These are phyloP conservation scores for Drosophila greeni DNA, from an alignment of 2,888 invertebrate species.

Conservation along the genomic window DNA sequence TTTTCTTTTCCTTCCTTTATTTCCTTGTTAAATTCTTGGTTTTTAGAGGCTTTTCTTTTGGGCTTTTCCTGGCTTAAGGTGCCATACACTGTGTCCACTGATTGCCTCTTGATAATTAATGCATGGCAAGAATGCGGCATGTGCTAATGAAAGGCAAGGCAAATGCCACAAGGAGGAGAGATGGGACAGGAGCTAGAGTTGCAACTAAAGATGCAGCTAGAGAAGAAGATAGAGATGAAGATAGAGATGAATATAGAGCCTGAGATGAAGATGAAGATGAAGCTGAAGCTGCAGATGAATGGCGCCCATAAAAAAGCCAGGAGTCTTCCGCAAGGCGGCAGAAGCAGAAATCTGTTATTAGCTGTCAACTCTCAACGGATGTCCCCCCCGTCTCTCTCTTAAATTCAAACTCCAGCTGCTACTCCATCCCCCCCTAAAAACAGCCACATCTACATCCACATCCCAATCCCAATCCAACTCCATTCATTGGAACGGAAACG, in stretches of 20 bases:
- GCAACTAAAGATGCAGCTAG: neutral
- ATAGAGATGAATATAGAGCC: conserved; percentile 1
- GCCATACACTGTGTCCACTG: conserved; percentile 27
- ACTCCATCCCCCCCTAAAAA: too few species aligned
- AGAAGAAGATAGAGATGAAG: neutral
- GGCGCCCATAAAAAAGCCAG: conserved; percentile 39
- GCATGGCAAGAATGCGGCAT: conserved; percentile 67
- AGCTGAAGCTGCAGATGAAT: conserved; percentile 6
- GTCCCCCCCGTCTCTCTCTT: conserved; percentile 3
- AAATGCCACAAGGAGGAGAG: conserved; percentile 26
- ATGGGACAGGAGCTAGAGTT: neutral
- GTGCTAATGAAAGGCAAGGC: conserved; percentile 54
- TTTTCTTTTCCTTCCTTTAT: conserved; percentile 42
- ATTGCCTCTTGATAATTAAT: conserved; percentile 74
- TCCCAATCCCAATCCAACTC: neutral
- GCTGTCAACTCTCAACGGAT: conserved; percentile 23
- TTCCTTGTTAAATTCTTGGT: neutral
- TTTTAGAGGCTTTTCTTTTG: neutral
- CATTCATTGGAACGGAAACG: conserved; percentile 57
- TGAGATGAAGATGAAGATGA: neutral
- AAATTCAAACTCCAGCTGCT: neutral
- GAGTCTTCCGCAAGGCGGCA: conserved; percentile 6
- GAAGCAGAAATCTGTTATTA: conserved; percentile 36
- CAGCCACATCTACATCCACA: neutral
- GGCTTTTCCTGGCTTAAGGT: neutral